Conservation (phyloP, 2,797 vertebrate genomes). For the Notoglanidium macrostoma region DNA sequence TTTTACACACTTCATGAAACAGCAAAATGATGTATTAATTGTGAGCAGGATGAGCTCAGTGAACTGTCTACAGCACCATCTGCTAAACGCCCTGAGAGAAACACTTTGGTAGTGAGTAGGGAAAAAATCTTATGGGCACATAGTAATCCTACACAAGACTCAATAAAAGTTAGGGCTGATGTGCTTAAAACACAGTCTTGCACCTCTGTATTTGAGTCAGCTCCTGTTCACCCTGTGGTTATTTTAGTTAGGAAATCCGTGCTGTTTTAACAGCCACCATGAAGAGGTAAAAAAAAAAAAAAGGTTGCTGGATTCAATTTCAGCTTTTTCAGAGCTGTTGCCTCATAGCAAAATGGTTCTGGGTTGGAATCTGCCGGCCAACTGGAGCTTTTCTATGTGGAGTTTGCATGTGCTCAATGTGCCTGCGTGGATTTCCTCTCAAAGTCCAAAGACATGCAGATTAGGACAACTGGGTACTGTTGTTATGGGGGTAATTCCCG, state of each 20-base stretch:
- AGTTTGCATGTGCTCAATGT: too few relatives aligned
- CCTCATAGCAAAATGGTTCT: too few relatives aligned
- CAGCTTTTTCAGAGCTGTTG: too few relatives aligned
- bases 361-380: too few relatives aligned
- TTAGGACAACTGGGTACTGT: too few relatives aligned
- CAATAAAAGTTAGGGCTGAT: not conserved
- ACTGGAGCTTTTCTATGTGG: too few relatives aligned
- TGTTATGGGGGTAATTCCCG: too few relatives aligned
- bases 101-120: not conserved
- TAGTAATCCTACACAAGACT: not conserved
- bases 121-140: not conserved
- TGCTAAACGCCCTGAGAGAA: not conserved
- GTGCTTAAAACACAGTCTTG: not conserved
- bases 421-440: too few relatives aligned
- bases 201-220: not conserved
- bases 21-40: constrained; percentile 5
- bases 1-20: constrained; percentile 16
- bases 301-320: not conserved
- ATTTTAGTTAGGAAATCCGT: not conserved
- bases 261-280: not conserved
- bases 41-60: not conserved
- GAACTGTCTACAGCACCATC: constrained; percentile 9
- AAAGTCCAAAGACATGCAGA: too few relatives aligned
- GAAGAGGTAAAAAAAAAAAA: not conserved
- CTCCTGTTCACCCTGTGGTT: not conserved